Evolutionary conservation across 2,113 vertebrate genomes (phyloP), one percentile per base, ranked within the genome.

Genomic region (Muntiacus reevesi): DNA sequence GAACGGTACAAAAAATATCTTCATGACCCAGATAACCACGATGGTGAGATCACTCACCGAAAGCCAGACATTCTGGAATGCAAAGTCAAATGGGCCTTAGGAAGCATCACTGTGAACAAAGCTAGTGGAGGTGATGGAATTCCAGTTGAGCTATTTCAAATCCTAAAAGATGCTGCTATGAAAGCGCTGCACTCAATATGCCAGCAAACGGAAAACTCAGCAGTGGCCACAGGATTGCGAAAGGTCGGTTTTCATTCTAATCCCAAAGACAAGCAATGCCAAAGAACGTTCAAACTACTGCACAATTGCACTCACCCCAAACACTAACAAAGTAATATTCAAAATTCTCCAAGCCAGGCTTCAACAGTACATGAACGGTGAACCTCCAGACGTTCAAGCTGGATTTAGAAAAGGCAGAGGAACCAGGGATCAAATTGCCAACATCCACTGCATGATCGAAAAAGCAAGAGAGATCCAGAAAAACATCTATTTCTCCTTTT

Each of bases 371-470:
- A 10, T 71, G 17, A 71, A 71, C 19, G 1, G 67, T 71, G 9
- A 71, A 36, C 2, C 36, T 71, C 19, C 67, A 23, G n/a, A 71
- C 23, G 67, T 71, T 71, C 67, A 71, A 71, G 67, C 67, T 71
- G 67, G n/a, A 21, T 71, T 71, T 71, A 71, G 67, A 71, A 36
- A 71, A 21, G 9, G n/a, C 64, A 71, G n/a, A 36, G 67, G 67
- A 36, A 71, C n/a, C 67, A 40, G n/a, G 23, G 19, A 71, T 36
- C 67, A 71, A 71, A 36, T 12, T 71, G 67, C 67, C 67, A 71
- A 71, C 67, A 71, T 36, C n/a, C 0, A 0, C 4, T 23, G 64
- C 17, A 5, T 23, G 2, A 12, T 71, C 0, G 9, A 40, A 71
- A 71, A 71, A 71, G n/a, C 67, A 21, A 71, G 67, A 36, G 19